Percentiles rank a stretch among this genome's conserved stretches.
Evolutionary conservation across 2,113 vertebrate genomes (phyloP).

Genomic region (Tragulus kanchil): DNA sequence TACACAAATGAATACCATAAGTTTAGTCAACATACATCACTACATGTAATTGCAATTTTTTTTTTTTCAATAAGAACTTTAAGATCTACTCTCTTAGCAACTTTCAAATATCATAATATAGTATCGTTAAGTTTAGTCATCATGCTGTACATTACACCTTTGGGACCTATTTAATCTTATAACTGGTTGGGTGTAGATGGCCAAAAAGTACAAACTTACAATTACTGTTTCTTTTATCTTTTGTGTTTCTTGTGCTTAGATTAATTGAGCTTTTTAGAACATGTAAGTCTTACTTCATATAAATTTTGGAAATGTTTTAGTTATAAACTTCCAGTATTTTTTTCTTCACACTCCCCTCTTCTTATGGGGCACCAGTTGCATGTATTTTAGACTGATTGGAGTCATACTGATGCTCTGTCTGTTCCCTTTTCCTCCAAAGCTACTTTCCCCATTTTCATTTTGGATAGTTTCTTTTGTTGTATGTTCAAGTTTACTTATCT

Average conservation of each 20-base stretch:
- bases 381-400: not conserved
- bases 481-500: not conserved
- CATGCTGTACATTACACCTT: not conserved
- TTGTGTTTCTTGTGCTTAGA: not conserved
- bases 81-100: not conserved
- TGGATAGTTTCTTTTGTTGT: not conserved
- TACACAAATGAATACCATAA: not conserved
- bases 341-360: not conserved
- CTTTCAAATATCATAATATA: not conserved
- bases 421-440: not conserved
- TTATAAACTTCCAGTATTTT: not conserved
- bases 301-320: not conserved
- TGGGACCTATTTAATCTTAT: not conserved
- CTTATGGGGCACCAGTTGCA: not conserved
- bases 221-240: not conserved
- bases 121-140: not conserved
- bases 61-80: not conserved
- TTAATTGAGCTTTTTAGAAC: not conserved
- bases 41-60: not conserved
- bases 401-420: not conserved
- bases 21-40: not conserved
- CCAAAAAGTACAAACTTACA: not conserved
- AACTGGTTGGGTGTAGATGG: not conserved
- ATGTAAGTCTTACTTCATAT: not conserved
- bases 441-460: not conserved